Evolutionary conservation across 2,888 invertebrate species (phyloP).

Genomic region (Boloria selene): DNA sequence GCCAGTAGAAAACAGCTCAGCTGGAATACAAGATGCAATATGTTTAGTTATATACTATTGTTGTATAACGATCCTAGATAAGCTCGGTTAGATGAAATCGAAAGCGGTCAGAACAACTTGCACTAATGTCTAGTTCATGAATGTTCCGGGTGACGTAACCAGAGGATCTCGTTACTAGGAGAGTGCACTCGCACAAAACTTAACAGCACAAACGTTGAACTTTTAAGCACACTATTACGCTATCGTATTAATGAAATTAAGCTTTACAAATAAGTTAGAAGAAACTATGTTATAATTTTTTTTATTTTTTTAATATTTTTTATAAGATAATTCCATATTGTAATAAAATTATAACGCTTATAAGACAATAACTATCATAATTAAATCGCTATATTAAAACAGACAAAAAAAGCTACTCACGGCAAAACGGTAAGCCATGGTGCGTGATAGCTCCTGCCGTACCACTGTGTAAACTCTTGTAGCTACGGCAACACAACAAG

Average conservation of each 20-base stretch:
- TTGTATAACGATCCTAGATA: slow-evolving; percentile 23
- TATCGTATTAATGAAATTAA: too few relatives aligned
- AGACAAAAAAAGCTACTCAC: slow-evolving; percentile 58
- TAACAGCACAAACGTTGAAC: slow-evolving; percentile 2
- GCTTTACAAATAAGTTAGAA: too few relatives aligned
- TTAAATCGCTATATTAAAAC: slow-evolving; percentile 8
- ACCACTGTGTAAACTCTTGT: slow-evolving; percentile 49
- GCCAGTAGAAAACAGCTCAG: slow-evolving; percentile 73
- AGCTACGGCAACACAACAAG: slow-evolving; percentile 49
- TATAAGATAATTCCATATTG: neutral
- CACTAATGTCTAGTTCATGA: slow-evolving; percentile 34
- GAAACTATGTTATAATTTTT: too few relatives aligned
- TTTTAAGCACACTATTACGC: neutral
- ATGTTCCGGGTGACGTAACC: slow-evolving; percentile 39
- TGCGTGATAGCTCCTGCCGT: slow-evolving; percentile 52
- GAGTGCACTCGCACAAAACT: neutral
- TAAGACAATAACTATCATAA: neutral
- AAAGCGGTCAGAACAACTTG: slow-evolving; percentile 50
- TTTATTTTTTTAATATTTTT: neutral
- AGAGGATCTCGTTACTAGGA: slow-evolving; percentile 17
- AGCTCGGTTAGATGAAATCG: slow-evolving; percentile 44
- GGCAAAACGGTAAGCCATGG: slow-evolving; percentile 68
- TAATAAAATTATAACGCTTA: neutral
- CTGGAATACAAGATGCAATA: slow-evolving; percentile 66
- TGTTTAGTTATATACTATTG: neutral